Evolutionary conservation across 2,113 vertebrate genomes (phyloP), one percentile per base, ranked within the genome.

Genomic region (Hippocampus abdominalis): DNA sequence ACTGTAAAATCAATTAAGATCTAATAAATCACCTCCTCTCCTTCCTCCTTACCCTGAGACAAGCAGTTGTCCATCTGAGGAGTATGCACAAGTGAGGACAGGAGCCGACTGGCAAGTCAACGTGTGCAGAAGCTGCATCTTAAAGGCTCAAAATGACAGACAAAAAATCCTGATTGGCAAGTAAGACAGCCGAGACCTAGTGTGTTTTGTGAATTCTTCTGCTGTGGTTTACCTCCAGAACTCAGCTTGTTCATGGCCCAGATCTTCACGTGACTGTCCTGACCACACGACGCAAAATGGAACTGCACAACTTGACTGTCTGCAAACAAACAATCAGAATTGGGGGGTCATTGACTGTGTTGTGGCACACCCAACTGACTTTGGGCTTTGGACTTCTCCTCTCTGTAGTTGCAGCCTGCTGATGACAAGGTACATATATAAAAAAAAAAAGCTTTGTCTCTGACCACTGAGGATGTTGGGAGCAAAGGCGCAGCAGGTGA

Each of bases 401-500:
- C 21, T 54, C 1, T n/a, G 15, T 54, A 5, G 2, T 53, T 21
- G 2, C 51, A 21, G 11, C n/a, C 20, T 11, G 8, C 51, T 23
- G 51, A 54, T 23, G n/a, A 23, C 51, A 23, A 53, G 21, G 1
- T 12, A n/a, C 23, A 51, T 51, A 20, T 20, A 20, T 21, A 16
- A 32, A 59, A 4, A 15, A 20, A 36, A 61, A 10, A 21, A 62
- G 29, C 3, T 18, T 18, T 29, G 15, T 36, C 13, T 66, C 81
- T 78, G 78, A 93, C 92, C 86, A 0, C 81, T 89, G 73, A 81
- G 76, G 62, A 87, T 87, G 74, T 78, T 85, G 61, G 94, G 91
- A 80, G 95, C 91, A 80, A 98, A 95, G 83, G 92, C 84, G 77
- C 96, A 98, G 89, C 95, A 96, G 74, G 94, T 93, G 66, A 99